Percentiles rank a stretch among this genome's conserved stretches.
Conservation (phyloP, 2,797 vertebrate species). For the Lemur catta region DNA sequence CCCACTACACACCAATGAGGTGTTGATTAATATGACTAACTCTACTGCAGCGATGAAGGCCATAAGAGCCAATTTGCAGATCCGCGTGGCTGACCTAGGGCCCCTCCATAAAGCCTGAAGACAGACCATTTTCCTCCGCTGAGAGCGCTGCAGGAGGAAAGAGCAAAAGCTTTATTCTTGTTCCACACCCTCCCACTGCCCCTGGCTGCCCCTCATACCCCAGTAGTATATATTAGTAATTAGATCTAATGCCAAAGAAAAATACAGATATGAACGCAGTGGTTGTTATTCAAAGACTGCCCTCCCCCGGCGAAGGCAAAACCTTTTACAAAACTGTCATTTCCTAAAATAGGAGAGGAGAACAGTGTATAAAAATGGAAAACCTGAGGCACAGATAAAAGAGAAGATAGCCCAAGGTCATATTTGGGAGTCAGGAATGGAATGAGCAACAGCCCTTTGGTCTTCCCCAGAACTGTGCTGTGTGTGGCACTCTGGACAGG, state of each 20-base stretch:
- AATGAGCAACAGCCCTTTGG: not conserved
- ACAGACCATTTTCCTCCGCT: not conserved
- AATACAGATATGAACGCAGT: not conserved
- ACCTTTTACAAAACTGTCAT: not conserved
- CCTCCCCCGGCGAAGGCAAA: not conserved
- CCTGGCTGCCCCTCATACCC: too few species aligned
- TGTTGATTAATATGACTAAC: not conserved
- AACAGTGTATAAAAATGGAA: not conserved
- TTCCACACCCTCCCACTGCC: not conserved
- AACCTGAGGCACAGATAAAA: not conserved
- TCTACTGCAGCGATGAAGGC: not conserved
- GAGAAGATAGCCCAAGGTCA: not conserved
- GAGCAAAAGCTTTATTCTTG: not conserved
- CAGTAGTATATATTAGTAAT: not conserved
- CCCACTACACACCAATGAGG: not conserved
- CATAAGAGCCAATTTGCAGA: not conserved
- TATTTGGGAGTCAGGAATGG: not conserved
- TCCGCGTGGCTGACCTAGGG: not conserved
- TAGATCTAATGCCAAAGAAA: not conserved
- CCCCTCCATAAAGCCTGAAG: not conserved
- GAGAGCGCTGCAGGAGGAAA: not conserved
- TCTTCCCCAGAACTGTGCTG: not conserved
- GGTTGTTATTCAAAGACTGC: not conserved
- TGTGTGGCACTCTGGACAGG: fast-evolving
- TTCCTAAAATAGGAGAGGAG: not conserved